phyloP scores from a whole-genome alignment of 2,888 invertebrate genomes.

The Abrostola tripartita region DNA sequence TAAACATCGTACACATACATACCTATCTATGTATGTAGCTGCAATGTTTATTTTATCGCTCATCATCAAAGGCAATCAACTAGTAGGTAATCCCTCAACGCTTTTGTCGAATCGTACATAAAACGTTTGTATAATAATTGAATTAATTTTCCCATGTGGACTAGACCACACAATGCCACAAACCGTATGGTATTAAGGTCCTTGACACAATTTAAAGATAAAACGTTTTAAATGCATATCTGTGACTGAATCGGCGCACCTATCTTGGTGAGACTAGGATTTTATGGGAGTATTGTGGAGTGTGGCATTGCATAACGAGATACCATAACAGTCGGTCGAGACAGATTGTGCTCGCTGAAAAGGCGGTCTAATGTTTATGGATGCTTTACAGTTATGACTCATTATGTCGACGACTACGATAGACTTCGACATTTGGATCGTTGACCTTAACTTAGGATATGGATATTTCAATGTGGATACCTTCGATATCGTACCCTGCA shows the following conservation, averaged over 20 bases:
- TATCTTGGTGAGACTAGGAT: slow-evolving; percentile 59
- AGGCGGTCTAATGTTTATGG: slow-evolving; percentile 56
- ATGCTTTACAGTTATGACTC: slow-evolving; percentile 37
- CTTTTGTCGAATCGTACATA: slow-evolving; percentile 52
- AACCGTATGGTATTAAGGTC: slow-evolving; percentile 57
- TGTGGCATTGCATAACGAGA: slow-evolving; percentile 61
- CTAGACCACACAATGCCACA: slow-evolving; percentile 42
- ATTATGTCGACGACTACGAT: slow-evolving; percentile 40
- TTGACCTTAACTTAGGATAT: slow-evolving; percentile 31
- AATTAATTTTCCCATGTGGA: slow-evolving; percentile 80
- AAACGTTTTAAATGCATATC: slow-evolving; percentile 70
- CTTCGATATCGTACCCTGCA: no score
- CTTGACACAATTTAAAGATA: slow-evolving; percentile 75
- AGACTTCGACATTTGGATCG: slow-evolving; percentile 38
- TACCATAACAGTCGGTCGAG: slow-evolving; percentile 58
- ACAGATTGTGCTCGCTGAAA: slow-evolving; percentile 66
- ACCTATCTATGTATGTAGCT: not conserved
- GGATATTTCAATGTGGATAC: not conserved
- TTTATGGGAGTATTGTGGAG: slow-evolving; percentile 63
- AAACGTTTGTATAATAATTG: slow-evolving; percentile 63
- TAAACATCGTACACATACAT: no score
- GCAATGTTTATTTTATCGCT: slow-evolving; percentile 43
- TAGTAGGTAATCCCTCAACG: slow-evolving; percentile 17
- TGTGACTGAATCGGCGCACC: slow-evolving; percentile 68
- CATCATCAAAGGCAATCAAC: slow-evolving; percentile 34